Evolutionary conservation across 1,140 invertebrate genomes (phyloP), one percentile per base, ranked within the genome.

Genomic region (Diorhabda carinulata): DNA sequence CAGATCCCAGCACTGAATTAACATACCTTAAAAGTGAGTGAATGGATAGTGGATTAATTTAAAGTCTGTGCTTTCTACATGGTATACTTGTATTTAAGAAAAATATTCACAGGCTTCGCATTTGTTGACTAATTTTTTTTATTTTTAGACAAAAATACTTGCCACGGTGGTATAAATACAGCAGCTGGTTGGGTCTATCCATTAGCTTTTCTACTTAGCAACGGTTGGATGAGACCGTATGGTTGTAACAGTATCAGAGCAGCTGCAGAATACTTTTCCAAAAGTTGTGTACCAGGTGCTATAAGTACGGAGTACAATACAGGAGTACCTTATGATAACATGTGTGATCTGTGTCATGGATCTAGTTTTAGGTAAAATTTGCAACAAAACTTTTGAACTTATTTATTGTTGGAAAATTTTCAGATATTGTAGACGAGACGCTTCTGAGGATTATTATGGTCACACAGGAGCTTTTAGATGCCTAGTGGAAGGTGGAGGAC

Each of bases 101-200:
- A 25, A 25, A 25, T 25, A 25, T 25, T 25, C 25, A 25, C 25
- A 25, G 25, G 25, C 25, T 25, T 25, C 25, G 0, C 25, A 60
- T n/a, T 41, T 10, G 58, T 40, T 25, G 7, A 57, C n/a, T 25
- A 25, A 25, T 25, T 25, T 25, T 62, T 65, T 65, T 57, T 68
- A 66, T 66, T 78, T 78, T 57, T 73, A 88, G 86, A 85, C 45
- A 92, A 95, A 80, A 86, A 91, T 74, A 95, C 95, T 0, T 99
- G 97, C 77, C 95, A 98, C 81, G 89, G 94, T 2, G 95, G 95
- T 43, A 92, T 98, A 40, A 92, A 92, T 67, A 93, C 89, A 66
- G 96, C 93, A 0, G 96, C 96, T 7, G 97, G 97, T 3, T 99
- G 97, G 97, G 88, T 98, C 0, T 92, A 98, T 75, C 97, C 97